Evolutionary conservation across 2,113 vertebrate genomes (phyloP).

Genomic region (Tor tambroides): DNA sequence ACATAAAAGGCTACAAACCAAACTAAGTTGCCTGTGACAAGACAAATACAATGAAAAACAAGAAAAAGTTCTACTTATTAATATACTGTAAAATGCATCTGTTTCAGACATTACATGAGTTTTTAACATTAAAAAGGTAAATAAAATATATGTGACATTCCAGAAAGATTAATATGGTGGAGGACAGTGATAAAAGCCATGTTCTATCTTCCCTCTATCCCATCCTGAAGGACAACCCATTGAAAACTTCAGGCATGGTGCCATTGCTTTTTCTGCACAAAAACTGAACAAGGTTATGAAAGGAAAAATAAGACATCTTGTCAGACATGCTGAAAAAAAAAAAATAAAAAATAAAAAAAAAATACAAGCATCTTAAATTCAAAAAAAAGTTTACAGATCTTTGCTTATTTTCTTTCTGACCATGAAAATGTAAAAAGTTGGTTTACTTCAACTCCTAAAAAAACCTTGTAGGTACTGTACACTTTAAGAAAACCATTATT

Average conservation of each 20-base stretch:
- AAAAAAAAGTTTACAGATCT: background rate
- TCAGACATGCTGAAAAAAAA: background rate
- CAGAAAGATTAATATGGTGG: too few species aligned
- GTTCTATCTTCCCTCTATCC: background rate
- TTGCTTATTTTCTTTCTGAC: background rate
- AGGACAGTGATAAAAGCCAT: background rate
- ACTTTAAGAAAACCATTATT: background rate
- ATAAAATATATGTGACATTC: background rate
- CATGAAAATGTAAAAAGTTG: background rate
- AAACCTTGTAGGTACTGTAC: background rate
- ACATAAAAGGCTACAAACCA: background rate
- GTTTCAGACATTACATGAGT: background rate
- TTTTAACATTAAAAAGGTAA: background rate
- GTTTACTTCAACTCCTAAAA: background rate
- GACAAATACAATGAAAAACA: background rate
- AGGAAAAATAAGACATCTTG: background rate
- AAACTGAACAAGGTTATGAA: slow-evolving; percentile 2
- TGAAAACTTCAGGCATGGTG: background rate
- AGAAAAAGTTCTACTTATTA: too few species aligned
- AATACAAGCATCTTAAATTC: background rate
- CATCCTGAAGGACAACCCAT: background rate
- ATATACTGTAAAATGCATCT: background rate
- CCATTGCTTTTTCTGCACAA: background rate
- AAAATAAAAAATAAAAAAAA: background rate
- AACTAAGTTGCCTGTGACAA: too few species aligned